Conservation (phyloP, 2,888 invertebrate genomes). For the Spisula solida region DNA sequence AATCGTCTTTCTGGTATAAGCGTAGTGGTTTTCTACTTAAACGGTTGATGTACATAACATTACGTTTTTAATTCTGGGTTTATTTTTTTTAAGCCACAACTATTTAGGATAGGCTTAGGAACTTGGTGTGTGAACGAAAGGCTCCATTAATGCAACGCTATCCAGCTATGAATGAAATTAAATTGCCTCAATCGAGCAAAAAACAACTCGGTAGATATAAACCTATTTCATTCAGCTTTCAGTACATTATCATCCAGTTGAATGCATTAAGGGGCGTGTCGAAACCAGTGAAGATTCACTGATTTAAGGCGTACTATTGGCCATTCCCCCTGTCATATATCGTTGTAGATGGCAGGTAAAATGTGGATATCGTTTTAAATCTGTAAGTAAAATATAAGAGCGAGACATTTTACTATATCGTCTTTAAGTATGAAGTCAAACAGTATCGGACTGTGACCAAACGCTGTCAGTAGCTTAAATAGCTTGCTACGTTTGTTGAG, state of each 20-base stretch:
- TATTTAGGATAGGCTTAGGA: conserved; percentile 53
- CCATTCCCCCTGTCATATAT: conserved; percentile 10
- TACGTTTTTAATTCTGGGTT: conserved; percentile 19
- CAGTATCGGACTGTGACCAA: conserved; percentile 44
- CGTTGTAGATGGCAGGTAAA: conserved; percentile 29
- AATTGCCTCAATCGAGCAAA: conserved; percentile 35
- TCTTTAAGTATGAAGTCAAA: conserved; percentile 60
- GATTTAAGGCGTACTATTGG: conserved; percentile 38
- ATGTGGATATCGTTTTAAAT: conserved; percentile 50
- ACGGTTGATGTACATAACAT: conserved; percentile 21
- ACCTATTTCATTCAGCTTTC: conserved; percentile 33
- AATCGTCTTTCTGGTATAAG: neutral
- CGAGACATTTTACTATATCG: conserved; percentile 35
- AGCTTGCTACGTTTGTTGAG: neutral
- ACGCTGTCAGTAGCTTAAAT: conserved; percentile 4
- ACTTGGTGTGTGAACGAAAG: conserved; percentile 3
- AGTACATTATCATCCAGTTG: conserved; percentile 21
- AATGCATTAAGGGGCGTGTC: neutral
- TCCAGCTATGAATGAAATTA: conserved; percentile 39
- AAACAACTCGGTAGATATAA: conserved; percentile 8
- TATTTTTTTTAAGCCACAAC: conserved; percentile 44
- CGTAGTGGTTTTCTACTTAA: neutral
- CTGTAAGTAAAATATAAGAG: conserved; percentile 49
- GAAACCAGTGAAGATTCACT: neutral
- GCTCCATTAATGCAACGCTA: conserved; percentile 16